Base-by-base conservation (phyloP, 2,888 invertebrate genomes). In the Itoplectis maculator region DNA sequence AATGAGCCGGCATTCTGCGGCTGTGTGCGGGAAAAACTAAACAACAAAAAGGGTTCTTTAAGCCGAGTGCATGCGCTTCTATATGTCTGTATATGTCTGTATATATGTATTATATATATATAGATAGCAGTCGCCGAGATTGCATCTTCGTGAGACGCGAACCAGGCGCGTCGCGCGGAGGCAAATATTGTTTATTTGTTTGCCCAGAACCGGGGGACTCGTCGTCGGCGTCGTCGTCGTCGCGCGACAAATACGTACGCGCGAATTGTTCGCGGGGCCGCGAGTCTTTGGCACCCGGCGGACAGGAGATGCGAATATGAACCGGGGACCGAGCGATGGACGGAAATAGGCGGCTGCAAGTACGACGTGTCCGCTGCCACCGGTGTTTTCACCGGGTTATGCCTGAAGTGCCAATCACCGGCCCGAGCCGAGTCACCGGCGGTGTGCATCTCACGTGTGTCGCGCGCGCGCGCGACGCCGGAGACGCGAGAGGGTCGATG, bases 1-100 rank as follows among this genome's bases (percentile, higher is more conserved):
- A 88, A 88, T 88, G 89, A 89, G 86, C 82, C 72, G 78, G 84
- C 82, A 65, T 49, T 82, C 73, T 77, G 73, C 69, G 69, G 76
- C 29, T 49, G 11, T 37, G 23, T 63, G 45, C 37, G 40, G 54
- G 9, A 56, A 35, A 23, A 69, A 72, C 45, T 18, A 69, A 70
- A 69, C 56, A 54, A 63, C 56, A 23, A 51, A 78, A 37, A 35
- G 18, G 40, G 11, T 11, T 73, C 56, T 74, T 81, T 68, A 66
- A 75, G 59, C 76, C n/a, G n/a, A n/a, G n/a, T n/a, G n/a, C n/a
- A n/a, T n/a, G 56, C 29, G 29, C 5, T 5, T 29, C 29, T n/a
- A n/a, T n/a, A n/a, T n/a, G n/a, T n/a, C 29, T 29, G 29, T 29
- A 29, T 29, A 29, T 29, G 29, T 29, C n/a, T n/a, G n/a, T n/a